phyloP scores from a whole-genome alignment of 2,113 vertebrate genomes.

The Thymallus thymallus region DNA sequence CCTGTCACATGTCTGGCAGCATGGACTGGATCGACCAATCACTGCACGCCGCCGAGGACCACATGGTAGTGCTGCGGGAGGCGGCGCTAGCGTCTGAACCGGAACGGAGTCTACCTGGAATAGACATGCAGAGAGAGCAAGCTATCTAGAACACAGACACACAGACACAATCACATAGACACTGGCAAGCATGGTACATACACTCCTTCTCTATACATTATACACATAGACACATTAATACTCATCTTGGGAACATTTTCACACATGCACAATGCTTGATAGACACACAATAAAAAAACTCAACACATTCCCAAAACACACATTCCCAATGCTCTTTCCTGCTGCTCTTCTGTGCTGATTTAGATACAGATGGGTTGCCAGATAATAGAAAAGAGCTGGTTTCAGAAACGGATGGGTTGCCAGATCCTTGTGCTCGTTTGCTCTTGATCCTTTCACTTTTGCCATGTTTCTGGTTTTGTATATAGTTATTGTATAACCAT shows the following conservation, averaged over 20 bases:
- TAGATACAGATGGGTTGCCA: not conserved
- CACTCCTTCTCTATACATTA: not conserved
- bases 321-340: not conserved
- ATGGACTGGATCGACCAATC: conserved; percentile 93
- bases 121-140: conserved; percentile 81
- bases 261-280: not conserved
- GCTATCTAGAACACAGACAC: conserved; percentile 74
- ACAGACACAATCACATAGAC: not conserved
- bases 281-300: not conserved
- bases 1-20: conserved; percentile 87
- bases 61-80: conserved; percentile 88
- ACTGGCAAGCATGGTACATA: too few relatives aligned
- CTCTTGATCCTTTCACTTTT: not conserved
- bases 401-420: not conserved
- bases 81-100: conserved; percentile 87
- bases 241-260: too few relatives aligned
- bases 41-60: conserved; percentile 85
- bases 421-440: not conserved
- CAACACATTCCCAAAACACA: too few relatives aligned
- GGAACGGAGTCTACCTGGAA: conserved; percentile 68
- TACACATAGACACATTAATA: too few relatives aligned
- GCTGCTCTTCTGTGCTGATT: not conserved
- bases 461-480: not conserved
- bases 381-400: not conserved
- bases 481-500: not conserved